These are phyloP conservation scores for Harpagifer antarcticus DNA, from an alignment of 2,797 vertebrate species.

Conservation along the genomic window DNA sequence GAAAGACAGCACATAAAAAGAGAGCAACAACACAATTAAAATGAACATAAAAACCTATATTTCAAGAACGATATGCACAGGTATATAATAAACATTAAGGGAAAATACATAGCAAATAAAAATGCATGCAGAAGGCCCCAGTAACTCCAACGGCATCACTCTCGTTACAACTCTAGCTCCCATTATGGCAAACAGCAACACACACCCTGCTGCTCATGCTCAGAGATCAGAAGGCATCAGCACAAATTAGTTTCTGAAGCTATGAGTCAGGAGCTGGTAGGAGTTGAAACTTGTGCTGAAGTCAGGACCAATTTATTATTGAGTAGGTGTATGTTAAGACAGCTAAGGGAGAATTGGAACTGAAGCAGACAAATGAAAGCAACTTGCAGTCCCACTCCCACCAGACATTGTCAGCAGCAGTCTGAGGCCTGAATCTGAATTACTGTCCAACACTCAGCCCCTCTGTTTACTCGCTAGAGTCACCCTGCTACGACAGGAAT, in stretches of 20 bases:
- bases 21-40: constrained; percentile 4
- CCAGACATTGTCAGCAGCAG: constrained; percentile 60
- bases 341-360: constrained; percentile 44
- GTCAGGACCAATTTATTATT: constrained; percentile 58
- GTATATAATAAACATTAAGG: background rate
- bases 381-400: constrained; percentile 54
- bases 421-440: constrained; percentile 66
- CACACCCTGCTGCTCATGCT: constrained; percentile 21
- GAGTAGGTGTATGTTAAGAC: constrained; percentile 52
- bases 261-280: constrained; percentile 41
- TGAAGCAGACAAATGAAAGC: constrained; percentile 64
- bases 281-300: constrained; percentile 48
- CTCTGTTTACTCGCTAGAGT: constrained; percentile 64
- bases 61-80: background rate
- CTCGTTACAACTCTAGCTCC: constrained; percentile 1
- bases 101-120: background rate
- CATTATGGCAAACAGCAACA: constrained; percentile 34
- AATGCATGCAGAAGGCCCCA: background rate
- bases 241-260: constrained; percentile 44
- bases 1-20: background rate
- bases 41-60: background rate
- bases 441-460: constrained; percentile 38
- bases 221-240: constrained; percentile 34
- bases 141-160: background rate
- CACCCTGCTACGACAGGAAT: constrained; percentile 47